Evolutionary conservation across 2,888 invertebrate species (phyloP).

Genomic region (Xestia c-nigrum): DNA sequence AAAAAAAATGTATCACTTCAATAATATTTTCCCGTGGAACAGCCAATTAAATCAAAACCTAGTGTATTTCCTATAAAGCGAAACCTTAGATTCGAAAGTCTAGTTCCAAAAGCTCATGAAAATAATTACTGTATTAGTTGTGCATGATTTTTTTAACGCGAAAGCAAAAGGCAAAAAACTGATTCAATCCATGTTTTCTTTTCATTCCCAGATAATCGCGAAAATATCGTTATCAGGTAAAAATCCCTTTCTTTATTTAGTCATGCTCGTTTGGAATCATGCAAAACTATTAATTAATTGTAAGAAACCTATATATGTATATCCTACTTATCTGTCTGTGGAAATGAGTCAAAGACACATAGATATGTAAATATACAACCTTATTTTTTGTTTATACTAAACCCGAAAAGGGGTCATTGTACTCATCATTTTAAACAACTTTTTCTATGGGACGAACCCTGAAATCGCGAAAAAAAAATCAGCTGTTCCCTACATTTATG

Average conservation of each 20-base stretch:
- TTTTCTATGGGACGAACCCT: too few species aligned
- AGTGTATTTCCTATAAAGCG: not conserved
- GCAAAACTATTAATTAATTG: constrained; percentile 34
- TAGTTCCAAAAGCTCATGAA: not conserved
- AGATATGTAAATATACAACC: too few species aligned
- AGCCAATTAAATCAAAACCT: not conserved
- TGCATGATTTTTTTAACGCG: constrained; percentile 49
- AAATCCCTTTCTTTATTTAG: constrained; percentile 30
- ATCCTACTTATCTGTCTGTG: not conserved
- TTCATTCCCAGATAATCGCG: constrained; percentile 65
- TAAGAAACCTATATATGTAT: not conserved
- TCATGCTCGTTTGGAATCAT: constrained; percentile 42
- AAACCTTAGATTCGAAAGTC: not conserved
- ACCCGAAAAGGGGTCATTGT: too few species aligned
- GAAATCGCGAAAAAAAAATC: too few species aligned
- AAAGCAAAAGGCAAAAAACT: constrained; percentile 24
- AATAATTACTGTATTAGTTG: constrained; percentile 16
- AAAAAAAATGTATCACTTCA: not conserved
- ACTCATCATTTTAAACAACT: too few species aligned
- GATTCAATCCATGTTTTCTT: constrained; percentile 55
- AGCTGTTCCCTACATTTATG: too few species aligned
- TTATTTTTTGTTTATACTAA: too few species aligned
- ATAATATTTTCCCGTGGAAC: not conserved
- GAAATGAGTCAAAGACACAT: not conserved
- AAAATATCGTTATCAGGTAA: constrained; percentile 60